Evolutionary conservation across 2,888 invertebrate species (phyloP).

Genomic region (Brachypterus glaber): DNA sequence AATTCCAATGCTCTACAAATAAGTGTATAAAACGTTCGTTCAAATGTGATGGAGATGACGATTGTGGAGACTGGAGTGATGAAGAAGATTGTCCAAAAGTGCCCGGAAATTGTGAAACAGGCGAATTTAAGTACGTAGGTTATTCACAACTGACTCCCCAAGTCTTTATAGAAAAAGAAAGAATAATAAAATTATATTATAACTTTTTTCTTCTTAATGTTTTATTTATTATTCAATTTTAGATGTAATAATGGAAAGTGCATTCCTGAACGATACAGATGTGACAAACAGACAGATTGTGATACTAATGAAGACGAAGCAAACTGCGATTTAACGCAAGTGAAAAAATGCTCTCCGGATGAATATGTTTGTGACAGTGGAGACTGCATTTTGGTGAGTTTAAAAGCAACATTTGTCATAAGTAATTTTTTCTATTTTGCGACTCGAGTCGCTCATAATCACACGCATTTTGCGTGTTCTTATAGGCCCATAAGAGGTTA

Average conservation of each 20-base stretch:
- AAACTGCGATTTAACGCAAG: slow-evolving; percentile 47
- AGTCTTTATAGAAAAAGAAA: background rate
- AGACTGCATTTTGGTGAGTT: slow-evolving; percentile 61
- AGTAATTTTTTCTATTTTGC: no score
- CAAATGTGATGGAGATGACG: slow-evolving; percentile 76
- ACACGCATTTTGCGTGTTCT: background rate
- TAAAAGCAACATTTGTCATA: background rate
- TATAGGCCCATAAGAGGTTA: no score
- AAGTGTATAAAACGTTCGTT: slow-evolving; percentile 67
- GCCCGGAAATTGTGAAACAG: slow-evolving; percentile 53
- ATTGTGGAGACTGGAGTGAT: slow-evolving; percentile 82
- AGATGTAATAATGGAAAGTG: slow-evolving; percentile 70
- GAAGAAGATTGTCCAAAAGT: slow-evolving; percentile 67
- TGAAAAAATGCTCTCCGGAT: slow-evolving; percentile 58
- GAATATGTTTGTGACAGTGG: slow-evolving; percentile 67
- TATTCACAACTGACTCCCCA: no score
- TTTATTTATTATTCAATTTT: slow-evolving; percentile 15
- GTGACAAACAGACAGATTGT: slow-evolving; percentile 74
- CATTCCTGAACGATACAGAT: slow-evolving; percentile 67
- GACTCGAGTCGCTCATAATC: background rate
- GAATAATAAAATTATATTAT: background rate
- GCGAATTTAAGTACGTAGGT: slow-evolving; percentile 57
- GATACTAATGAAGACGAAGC: slow-evolving; percentile 69
- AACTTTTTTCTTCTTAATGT: slow-evolving; percentile 2
- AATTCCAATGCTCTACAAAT: slow-evolving; percentile 63